Evolutionary conservation across 2,797 vertebrate species (phyloP), one percentile per base, ranked within the genome.

Genomic region (Danio aesculapii): DNA sequence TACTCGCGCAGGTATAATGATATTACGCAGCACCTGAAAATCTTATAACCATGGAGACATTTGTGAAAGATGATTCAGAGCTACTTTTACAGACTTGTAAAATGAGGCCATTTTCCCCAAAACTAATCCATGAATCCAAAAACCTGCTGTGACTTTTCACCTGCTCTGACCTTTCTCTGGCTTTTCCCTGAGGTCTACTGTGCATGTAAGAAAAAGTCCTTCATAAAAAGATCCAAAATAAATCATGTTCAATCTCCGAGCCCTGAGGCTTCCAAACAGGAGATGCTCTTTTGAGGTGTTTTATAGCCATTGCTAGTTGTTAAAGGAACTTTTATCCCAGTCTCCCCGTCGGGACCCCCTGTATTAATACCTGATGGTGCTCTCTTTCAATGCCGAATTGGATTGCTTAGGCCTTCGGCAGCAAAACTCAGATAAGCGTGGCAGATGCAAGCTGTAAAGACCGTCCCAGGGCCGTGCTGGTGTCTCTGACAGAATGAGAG

Each of bases 401-500:
- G 71, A 81, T 81, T 74, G 82, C 71, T 64, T 71, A 69, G 70
- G 64, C 73, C 52, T 70, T 74, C 44, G 71, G 79, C 44, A 13
- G 13, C 53, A 21, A 66, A 71, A 47, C 67, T 73, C 47, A 39
- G 71, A 82, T 75, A 63, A 81, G 74, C 39, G 7, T 64, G 50
- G 64, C 70, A 75, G 82, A 83, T 79, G 67, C 69, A 52, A 73
- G 47, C 55, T 72, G 52, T 62, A 63, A 81, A 68, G 68, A 72
- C 64, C 72, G 84, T 85, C 81, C 84, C 81, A 76, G 68, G 72
- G 84, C 76, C 41, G 10, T 61, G 43, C 77, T 57, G 43, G 68
- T 66, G 68, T 75, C 68, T 75, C 47, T 82, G 81, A 81, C 77
- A 82, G 77, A 71, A 81, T 81, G 70, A 79, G 72, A 79, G 70